These are phyloP conservation scores for Periphyllus acericola DNA, from an alignment of 2,888 invertebrate species.

Conservation along the genomic window DNA sequence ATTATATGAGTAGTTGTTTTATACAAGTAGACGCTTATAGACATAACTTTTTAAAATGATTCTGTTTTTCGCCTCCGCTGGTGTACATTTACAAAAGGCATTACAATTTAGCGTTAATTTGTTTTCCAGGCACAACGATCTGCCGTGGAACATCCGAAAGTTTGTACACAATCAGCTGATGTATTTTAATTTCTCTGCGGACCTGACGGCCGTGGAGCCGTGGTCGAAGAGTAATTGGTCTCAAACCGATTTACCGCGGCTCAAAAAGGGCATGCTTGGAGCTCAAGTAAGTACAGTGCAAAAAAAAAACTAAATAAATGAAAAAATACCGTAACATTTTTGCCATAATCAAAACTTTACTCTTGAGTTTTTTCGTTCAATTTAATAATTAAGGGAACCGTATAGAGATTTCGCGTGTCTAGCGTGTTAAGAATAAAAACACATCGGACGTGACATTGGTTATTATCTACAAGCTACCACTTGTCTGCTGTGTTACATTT, in stretches of 20 bases:
- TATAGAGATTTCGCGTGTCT: background rate
- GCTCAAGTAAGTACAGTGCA: slow-evolving; percentile 74
- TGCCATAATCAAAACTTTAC: background rate
- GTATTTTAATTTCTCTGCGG: slow-evolving; percentile 75
- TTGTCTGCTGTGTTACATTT: background rate
- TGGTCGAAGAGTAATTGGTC: slow-evolving; percentile 90
- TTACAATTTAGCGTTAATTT: background rate
- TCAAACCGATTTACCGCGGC: slow-evolving; percentile 89
- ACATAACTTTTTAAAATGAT: too few species aligned
- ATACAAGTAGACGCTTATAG: too few species aligned
- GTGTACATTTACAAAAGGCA: too few species aligned
- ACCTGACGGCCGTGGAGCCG: slow-evolving; percentile 77
- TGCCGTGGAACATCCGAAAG: slow-evolving; percentile 89
- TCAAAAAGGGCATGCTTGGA: slow-evolving; percentile 79
- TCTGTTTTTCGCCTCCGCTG: too few species aligned
- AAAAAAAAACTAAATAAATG: background rate
- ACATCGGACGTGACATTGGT: slow-evolving; percentile 14
- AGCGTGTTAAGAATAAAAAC: background rate
- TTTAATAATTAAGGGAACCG: background rate
- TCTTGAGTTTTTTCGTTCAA: slow-evolving; percentile 12
- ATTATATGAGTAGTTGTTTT: too few species aligned
- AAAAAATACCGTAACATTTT: background rate
- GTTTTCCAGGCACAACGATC: slow-evolving; percentile 71
- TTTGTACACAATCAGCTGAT: slow-evolving; percentile 85
- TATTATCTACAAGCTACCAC: background rate